Conservation (phyloP, 2,888 invertebrate species). For the Tupiocoris notatus region DNA sequence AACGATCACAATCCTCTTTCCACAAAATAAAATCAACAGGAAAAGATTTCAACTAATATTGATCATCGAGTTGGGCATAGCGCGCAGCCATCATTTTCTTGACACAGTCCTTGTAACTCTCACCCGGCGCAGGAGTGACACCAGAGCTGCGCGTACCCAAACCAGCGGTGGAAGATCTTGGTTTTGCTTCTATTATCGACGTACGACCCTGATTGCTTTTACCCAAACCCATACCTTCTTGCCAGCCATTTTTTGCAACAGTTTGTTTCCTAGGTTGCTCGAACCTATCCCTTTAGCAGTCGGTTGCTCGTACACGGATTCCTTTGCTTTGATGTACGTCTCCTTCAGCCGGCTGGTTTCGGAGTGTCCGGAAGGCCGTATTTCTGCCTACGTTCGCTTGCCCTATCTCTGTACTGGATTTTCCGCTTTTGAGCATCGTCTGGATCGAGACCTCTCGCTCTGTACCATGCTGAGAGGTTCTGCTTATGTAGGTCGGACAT, state of each 20-base stretch:
- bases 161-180: slow-evolving; percentile 73
- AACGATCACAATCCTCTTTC: too few relatives aligned
- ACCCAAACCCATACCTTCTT: slow-evolving; percentile 93
- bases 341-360: slow-evolving; percentile 71
- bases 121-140: slow-evolving; percentile 75
- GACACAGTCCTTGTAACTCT: slow-evolving; percentile 85
- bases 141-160: slow-evolving; percentile 79
- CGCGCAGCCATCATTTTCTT: slow-evolving; percentile 86
- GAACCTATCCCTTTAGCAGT: slow-evolving; percentile 71
- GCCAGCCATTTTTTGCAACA: slow-evolving; percentile 99
- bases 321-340: slow-evolving; percentile 64
- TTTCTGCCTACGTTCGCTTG: slow-evolving; percentile 90
- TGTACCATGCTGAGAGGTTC: slow-evolving; percentile 65
- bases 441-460: slow-evolving; percentile 55
- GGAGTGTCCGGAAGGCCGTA: slow-evolving; percentile 86
- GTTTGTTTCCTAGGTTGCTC: slow-evolving; percentile 90
- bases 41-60: too few relatives aligned
- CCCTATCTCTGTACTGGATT: slow-evolving; percentile 82
- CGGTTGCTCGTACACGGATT: slow-evolving; percentile 57
- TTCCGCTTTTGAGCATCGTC: slow-evolving; percentile 56
- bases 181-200: slow-evolving; percentile 80
- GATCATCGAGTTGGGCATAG: slow-evolving; percentile 65
- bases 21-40: too few relatives aligned
- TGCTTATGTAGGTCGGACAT: slow-evolving; percentile 93
- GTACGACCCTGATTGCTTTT: slow-evolving; percentile 91